Base-by-base conservation (phyloP, 1,140 invertebrate genomes). In the Pararge aegeria region DNA sequence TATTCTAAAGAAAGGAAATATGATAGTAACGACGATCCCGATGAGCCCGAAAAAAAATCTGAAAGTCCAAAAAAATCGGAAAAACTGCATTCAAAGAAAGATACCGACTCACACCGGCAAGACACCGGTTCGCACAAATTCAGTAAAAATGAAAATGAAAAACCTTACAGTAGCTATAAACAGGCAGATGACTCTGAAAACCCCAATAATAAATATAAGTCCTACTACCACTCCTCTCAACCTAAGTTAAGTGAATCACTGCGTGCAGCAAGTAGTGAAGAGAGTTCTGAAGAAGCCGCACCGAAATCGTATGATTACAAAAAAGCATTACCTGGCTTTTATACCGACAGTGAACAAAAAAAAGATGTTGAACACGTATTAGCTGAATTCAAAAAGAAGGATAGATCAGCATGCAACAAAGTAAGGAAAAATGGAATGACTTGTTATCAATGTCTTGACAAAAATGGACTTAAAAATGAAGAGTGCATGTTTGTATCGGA, bases 401-500 rank as follows among this genome's bases (percentile, higher is more conserved):
- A 95, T 70, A 83, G 93, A 51, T 93, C 94, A 1, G 90, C 92
- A 2, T 95, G 94, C 70, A 94, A 94, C 69, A 94, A 94, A 73
- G 87, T 93, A 0, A 90, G 92, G 54, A 93, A 93, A 66, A 92
- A 94, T 63, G 92, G 93, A 21, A 94, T 95, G 94, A 95, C 94
- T 3, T 95, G 94, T 77, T 95, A 93, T 77, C 90, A 93, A 56
- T 95, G 94, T 70, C 70, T 91, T 0, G 93, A 95, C 61, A 91
- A 93, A 30, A 91, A 91, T 37, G 94, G 93, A 1, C 83, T 93
- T 16, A 92, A 93, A 73, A 92, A 95, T 66, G 94, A 95, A 80
- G 94, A 95, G 81, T 95, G 94, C 69, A 94, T 94, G 91, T 95
- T 93, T 78, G 91, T 95, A 1, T 93, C 93, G 5, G 93, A 92